Percentiles rank a stretch among this genome's conserved stretches.
Evolutionary conservation across 2,888 invertebrate species (phyloP).

Genomic region (Mesoligia furuncula): DNA sequence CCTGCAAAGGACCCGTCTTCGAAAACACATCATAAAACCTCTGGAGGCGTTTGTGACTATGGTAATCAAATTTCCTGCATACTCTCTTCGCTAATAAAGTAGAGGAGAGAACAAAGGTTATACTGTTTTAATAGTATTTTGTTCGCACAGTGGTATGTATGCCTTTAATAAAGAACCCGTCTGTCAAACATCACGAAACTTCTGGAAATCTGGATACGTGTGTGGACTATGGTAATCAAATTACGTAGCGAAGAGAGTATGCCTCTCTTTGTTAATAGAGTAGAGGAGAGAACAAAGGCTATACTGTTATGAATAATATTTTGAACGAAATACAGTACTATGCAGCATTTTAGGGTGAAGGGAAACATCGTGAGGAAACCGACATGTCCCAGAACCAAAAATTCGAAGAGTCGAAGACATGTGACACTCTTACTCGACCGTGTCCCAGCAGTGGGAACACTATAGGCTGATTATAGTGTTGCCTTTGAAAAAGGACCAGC

Average conservation of each 20-base stretch:
- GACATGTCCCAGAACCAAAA: not conserved
- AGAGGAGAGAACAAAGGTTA: no score
- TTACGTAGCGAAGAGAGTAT: no score
- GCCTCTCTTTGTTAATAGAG: not conserved
- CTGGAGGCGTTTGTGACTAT: not conserved
- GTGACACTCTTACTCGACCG: not conserved
- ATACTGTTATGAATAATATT: no score
- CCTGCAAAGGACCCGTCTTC: not conserved
- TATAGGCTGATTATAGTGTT: not conserved
- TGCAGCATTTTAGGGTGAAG: not conserved
- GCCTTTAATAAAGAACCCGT: no score
- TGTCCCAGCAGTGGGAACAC: not conserved
- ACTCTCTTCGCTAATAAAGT: no score
- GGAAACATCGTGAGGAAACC: not conserved
- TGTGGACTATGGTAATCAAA: not conserved
- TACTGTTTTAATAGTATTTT: no score
- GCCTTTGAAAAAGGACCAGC: no score
- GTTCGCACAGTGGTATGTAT: no score
- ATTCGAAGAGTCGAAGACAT: not conserved
- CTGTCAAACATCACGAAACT: no score
- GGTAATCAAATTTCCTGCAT: no score
- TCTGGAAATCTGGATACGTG: not conserved
- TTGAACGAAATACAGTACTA: not conserved
- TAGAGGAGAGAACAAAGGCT: no score
- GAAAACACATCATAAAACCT: not conserved